A percentile compares a stretch with the other conserved stretches of the same genome.
Conservation (phyloP, 2,113 vertebrate genomes). For the Rhegmatorhina hoffmannsi region DNA sequence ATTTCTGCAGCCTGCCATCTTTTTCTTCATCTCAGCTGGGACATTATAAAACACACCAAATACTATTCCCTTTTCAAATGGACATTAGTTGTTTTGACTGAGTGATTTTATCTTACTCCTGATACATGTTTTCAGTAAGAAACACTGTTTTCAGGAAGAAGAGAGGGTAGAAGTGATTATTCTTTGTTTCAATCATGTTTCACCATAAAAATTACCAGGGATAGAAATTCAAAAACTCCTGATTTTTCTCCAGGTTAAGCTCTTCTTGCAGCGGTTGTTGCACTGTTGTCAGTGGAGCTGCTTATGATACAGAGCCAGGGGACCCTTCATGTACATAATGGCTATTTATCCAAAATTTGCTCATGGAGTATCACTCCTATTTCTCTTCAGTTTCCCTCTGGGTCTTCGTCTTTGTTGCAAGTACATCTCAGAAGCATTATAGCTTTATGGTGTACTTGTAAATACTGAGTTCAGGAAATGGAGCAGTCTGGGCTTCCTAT, state of each 20-base stretch:
- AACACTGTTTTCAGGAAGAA: neutral
- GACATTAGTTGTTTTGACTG: neutral
- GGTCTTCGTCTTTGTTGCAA: neutral
- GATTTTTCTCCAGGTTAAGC: neutral
- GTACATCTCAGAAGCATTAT: neutral
- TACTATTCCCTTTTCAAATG: neutral
- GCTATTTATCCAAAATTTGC: neutral
- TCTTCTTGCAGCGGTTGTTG: neutral
- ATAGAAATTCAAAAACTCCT: neutral
- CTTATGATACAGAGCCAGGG: neutral
- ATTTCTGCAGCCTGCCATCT: neutral
- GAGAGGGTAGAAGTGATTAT: neutral
- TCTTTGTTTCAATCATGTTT: neutral
- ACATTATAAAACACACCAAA: neutral
- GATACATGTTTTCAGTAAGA: neutral
- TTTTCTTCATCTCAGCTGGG: neutral
- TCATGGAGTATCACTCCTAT: neutral
- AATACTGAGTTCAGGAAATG: neutral
- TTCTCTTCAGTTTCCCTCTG: neutral
- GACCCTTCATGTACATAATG: neutral
- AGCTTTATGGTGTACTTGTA: neutral
- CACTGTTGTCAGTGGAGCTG: neutral
- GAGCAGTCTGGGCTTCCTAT: neutral
- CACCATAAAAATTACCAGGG: neutral
- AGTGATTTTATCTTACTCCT: neutral